Conservation (phyloP, 2,113 vertebrate genomes). For the Ifrita kowaldi region DNA sequence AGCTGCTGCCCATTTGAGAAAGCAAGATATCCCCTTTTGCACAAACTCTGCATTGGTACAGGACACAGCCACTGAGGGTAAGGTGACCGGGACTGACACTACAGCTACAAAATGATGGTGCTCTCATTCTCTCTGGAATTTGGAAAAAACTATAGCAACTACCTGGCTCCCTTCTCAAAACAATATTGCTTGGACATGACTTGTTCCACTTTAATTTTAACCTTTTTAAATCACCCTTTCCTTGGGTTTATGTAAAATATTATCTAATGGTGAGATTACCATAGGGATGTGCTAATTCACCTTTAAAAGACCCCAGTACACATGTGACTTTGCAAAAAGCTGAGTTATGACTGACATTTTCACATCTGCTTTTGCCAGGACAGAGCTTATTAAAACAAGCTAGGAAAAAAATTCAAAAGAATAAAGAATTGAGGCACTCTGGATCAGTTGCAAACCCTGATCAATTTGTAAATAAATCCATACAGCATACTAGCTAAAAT, state of each 20-base stretch:
- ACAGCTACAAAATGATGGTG: neutral
- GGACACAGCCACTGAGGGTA: neutral
- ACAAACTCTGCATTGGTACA: neutral
- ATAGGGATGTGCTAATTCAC: neutral
- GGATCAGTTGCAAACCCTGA: neutral
- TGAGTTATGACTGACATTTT: neutral
- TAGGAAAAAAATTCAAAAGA: neutral
- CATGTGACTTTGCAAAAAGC: neutral
- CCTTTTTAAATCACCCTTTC: neutral
- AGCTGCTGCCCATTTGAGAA: neutral
- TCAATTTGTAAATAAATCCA: neutral
- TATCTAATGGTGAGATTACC: neutral
- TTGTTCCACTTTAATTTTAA: neutral
- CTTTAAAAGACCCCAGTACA: neutral
- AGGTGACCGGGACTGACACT: neutral
- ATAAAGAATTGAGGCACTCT: neutral
- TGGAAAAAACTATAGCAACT: neutral
- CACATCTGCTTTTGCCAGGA: neutral
- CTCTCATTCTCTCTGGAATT: neutral
- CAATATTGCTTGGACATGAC: neutral
- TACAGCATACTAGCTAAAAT: neutral
- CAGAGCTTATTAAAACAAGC: neutral
- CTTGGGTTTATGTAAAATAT: neutral
- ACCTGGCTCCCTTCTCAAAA: neutral
- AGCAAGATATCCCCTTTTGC: neutral